Evolutionary conservation across 2,888 invertebrate species (phyloP).

Genomic region (Hirtodrosophila histrioides): DNA sequence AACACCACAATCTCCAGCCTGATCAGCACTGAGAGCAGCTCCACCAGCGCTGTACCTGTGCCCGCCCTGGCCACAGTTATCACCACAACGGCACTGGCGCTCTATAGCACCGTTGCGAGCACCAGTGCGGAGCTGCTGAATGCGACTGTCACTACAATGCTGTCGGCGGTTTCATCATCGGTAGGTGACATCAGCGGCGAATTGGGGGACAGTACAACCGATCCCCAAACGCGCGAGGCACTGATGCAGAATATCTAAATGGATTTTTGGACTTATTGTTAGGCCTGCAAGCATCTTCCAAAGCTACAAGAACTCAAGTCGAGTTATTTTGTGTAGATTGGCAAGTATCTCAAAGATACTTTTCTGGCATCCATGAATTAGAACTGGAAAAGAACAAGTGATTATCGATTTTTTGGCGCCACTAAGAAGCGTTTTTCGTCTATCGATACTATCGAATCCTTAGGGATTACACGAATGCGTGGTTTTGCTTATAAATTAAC

Average conservation of each 20-base stretch:
- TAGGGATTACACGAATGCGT: too few relatives aligned
- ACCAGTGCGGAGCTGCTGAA: conserved; percentile 74
- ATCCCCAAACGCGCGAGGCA: conserved; percentile 80
- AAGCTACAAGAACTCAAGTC: not conserved
- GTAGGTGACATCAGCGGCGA: conserved; percentile 67
- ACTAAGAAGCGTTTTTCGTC: too few relatives aligned
- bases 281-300: not conserved
- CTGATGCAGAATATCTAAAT: conserved; percentile 74
- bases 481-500: too few relatives aligned
- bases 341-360: conserved; percentile 34
- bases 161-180: conserved; percentile 70
- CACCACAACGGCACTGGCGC: conserved; percentile 73
- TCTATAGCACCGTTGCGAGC: conserved; percentile 67
- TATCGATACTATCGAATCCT: too few relatives aligned
- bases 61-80: conserved; percentile 67
- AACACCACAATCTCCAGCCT: conserved; percentile 54
- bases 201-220: conserved; percentile 73
- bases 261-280: conserved; percentile 1
- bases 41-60: conserved; percentile 41
- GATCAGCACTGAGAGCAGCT: conserved; percentile 53
- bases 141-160: conserved; percentile 74
- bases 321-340: not conserved
- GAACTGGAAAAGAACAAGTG: too few relatives aligned
- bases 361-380: too few relatives aligned
- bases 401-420: too few relatives aligned